Conservation (phyloP, 2,797 vertebrate species). For the Pangasius krempfi region DNA sequence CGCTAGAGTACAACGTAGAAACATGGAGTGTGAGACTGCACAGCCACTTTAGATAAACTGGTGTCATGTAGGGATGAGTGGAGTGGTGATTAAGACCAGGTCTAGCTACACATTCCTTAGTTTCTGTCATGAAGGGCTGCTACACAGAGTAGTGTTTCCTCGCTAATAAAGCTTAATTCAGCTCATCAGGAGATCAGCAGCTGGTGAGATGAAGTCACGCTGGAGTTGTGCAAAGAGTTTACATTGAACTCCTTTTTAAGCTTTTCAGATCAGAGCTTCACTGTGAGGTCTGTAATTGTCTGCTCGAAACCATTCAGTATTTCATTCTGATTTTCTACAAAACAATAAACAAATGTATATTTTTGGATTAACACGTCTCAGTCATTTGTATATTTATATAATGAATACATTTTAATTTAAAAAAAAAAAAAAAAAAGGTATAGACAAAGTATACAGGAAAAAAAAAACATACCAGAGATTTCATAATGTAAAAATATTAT, state of each 20-base stretch:
- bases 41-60: background rate
- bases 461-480: background rate
- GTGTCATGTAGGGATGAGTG: background rate
- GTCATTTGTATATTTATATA: slow-evolving; percentile 50
- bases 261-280: slow-evolving; percentile 52
- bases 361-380: slow-evolving; percentile 73
- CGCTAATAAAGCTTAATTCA: background rate
- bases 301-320: slow-evolving; percentile 65
- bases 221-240: slow-evolving; percentile 25
- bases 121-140: slow-evolving; percentile 2
- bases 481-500: background rate
- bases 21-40: background rate
- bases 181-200: background rate
- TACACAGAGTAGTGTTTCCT: background rate
- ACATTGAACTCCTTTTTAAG: slow-evolving; percentile 29
- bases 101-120: background rate
- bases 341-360: slow-evolving; percentile 85
- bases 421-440: background rate
- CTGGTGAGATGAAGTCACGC: background rate
- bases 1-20: background rate
- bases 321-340: slow-evolving; percentile 76
- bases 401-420: background rate
- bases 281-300: slow-evolving; percentile 60
- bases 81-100: background rate
- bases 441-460: background rate